phyloP scores from a whole-genome alignment of 2,113 vertebrate species.

The Pao palembangensis region DNA sequence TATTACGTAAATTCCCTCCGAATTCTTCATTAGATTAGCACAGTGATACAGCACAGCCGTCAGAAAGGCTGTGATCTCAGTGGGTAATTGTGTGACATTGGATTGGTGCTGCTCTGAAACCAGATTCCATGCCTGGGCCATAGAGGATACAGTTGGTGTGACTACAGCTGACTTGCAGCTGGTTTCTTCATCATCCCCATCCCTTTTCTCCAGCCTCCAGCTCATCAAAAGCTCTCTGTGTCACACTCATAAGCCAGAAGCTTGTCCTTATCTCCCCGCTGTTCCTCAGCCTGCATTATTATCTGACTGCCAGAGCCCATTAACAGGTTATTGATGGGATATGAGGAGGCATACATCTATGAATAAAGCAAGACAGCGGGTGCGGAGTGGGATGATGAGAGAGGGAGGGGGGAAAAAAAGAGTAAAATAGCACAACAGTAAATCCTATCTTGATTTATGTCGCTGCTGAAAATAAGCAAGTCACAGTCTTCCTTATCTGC shows the following conservation, averaged over 20 bases:
- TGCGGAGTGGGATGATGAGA: slow-evolving; percentile 14
- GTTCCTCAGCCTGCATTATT: slow-evolving; percentile 49
- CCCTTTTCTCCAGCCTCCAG: slow-evolving; percentile 10
- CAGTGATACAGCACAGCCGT: too few relatives aligned
- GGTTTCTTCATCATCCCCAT: slow-evolving; percentile 8
- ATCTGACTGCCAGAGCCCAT: slow-evolving; percentile 60
- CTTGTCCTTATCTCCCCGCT: slow-evolving; percentile 61
- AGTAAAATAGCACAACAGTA: slow-evolving; percentile 15
- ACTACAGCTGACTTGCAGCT: too few relatives aligned
- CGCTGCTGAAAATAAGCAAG: slow-evolving; percentile 46
- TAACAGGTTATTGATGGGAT: slow-evolving; percentile 72
- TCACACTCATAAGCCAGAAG: slow-evolving; percentile 35
- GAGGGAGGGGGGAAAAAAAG: slow-evolving; percentile 13
- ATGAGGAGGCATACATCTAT: slow-evolving; percentile 60
- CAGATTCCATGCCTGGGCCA: too few relatives aligned
- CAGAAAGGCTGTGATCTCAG: not conserved
- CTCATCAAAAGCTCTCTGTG: slow-evolving; percentile 41
- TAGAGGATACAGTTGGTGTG: too few relatives aligned
- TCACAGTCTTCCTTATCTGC: slow-evolving; percentile 34
- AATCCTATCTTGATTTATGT: slow-evolving; percentile 45
- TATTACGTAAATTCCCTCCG: too few relatives aligned
- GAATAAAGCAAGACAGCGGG: slow-evolving; percentile 29
- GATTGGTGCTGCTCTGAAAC: not conserved
- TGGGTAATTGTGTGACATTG: not conserved
- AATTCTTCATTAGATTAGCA: too few relatives aligned